phyloP scores from a whole-genome alignment of 2,888 invertebrate species.

The Trissonchulus latispiculum region DNA sequence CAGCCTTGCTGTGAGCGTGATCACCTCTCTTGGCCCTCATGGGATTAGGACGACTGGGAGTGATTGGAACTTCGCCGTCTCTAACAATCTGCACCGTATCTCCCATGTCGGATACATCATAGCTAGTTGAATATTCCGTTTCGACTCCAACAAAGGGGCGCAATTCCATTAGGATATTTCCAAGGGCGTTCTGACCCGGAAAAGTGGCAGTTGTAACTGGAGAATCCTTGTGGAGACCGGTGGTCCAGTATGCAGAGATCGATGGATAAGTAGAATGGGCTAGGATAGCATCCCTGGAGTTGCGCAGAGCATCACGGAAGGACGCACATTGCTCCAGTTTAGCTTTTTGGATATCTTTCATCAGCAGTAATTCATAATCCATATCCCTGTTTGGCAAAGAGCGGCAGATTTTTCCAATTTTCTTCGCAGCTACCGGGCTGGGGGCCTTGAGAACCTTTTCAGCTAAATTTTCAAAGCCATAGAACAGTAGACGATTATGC shows the following conservation, averaged over 20 bases:
- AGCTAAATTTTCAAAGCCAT: neutral
- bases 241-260: neutral
- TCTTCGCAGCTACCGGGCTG: neutral
- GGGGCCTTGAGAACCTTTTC: neutral
- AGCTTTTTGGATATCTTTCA: neutral
- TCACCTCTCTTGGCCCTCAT: too few relatives aligned
- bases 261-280: neutral
- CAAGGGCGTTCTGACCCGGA: neutral
- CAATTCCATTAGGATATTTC: neutral
- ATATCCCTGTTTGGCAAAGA: neutral
- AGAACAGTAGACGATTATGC: neutral
- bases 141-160: neutral
- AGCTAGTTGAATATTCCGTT: neutral
- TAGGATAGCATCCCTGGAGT: neutral
- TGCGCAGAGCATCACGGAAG: neutral
- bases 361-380: neutral
- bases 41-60: too few relatives aligned
- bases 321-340: neutral
- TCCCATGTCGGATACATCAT: neutral
- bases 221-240: neutral
- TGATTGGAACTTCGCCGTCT: neutral
- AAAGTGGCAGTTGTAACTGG: neutral
- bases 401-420: neutral
- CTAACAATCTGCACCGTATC: neutral
- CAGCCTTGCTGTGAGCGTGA: too few relatives aligned